Base-by-base conservation (phyloP, 2,113 vertebrate species). In the Dunckerocampus dactyliophorus region DNA sequence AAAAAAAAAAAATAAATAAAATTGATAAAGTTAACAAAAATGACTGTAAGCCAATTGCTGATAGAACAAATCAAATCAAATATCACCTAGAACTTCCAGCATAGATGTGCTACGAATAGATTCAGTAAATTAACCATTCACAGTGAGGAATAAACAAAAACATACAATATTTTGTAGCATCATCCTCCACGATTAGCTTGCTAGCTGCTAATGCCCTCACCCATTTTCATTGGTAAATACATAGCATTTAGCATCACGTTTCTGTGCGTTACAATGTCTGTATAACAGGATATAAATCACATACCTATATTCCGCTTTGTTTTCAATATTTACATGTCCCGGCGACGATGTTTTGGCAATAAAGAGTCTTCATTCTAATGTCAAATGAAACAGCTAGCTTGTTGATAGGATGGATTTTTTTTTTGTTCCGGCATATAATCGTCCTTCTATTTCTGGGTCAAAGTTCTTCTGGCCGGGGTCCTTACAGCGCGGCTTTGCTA, bases 401-500 rank as follows among this genome's bases (percentile, higher is more conserved):
- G 52, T 13, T 6, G 17, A 37, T 8, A 34, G 17, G 31, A 39
- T 3, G 37, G 8, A 24, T 20, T 24, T 31, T 8, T 19, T 11
- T 47, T 19, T 39, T 43, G 21, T 17, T 59, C 56, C 9, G 56
- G 88, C 87, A 37, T 11, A 12, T 1, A 1, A 10, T 6, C 0
- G 17, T 6, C 24, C 0, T 48, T 17, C 81, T 81, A 47, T n/a
- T 79, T 90, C 89, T 87, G 85, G 81, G 59, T 67, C 7, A 59
- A 2, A 54, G 58, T 7, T 73, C 21, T 39, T 14, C n/a, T 42
- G 5, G 14, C 19, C 3, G 61, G 76, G 88, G 88, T 87, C 86
- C 78, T 90, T 0, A 21, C 59, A 63, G 76, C 59, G 82, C 75
- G 71, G 66, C 75, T 76, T 64, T 11, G 4, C 28, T 15, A 28